Conservation (phyloP, 2,888 invertebrate genomes). For the Priocnemis perturbator region DNA sequence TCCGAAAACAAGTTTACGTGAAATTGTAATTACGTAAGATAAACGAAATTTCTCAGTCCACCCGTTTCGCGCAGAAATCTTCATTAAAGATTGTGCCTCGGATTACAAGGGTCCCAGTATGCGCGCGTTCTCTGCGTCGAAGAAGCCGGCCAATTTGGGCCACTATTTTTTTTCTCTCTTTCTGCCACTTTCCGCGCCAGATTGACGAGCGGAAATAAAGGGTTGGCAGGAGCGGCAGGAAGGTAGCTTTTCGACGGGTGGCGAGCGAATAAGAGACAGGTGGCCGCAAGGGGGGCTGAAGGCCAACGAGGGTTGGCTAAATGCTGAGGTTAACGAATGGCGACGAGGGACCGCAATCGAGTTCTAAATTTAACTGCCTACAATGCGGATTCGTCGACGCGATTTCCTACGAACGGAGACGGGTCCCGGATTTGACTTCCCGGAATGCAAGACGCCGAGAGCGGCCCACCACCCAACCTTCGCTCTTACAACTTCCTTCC, state of each 20-base stretch:
- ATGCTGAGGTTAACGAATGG: conserved; percentile 36
- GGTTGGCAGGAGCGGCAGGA: conserved; percentile 9
- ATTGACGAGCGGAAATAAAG: conserved; percentile 30
- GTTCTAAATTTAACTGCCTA: conserved; percentile 37
- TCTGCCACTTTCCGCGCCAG: conserved; percentile 3
- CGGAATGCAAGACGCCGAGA: neutral
- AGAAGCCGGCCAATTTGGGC: no score
- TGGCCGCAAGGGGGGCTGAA: neutral
- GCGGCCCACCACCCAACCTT: neutral
- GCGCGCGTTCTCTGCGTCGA: no score
- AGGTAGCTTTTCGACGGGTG: neutral
- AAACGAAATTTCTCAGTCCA: no score
- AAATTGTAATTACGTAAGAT: no score
- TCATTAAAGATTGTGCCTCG: no score
- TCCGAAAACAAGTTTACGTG: no score
- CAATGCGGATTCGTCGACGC: conserved; percentile 24
- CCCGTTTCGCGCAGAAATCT: no score
- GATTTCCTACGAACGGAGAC: conserved; percentile 26
- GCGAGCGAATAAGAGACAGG: conserved; percentile 3
- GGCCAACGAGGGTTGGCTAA: conserved; percentile 21
- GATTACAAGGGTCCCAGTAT: no score
- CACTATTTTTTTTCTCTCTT: no score
- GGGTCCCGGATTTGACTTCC: conserved; percentile 23
- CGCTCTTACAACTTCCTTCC: no score
- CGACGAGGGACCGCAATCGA: conserved; percentile 34